Percentiles rank a stretch among this genome's conserved stretches.
Conservation (phyloP, 2,113 vertebrate genomes). For the Macquaria ambigua region DNA sequence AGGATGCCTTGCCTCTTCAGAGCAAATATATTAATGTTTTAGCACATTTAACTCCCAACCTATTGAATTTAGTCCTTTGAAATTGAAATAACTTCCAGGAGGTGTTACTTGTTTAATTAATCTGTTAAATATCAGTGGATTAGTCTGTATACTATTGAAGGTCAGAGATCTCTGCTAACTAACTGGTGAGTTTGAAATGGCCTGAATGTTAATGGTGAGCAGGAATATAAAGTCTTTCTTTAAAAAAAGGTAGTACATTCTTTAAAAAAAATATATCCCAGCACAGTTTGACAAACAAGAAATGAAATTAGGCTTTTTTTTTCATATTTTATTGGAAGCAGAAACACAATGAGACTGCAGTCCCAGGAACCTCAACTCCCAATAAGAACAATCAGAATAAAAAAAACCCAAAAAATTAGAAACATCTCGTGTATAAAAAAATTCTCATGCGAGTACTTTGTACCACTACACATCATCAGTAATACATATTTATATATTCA, state of each 20-base stretch:
- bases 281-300: not conserved
- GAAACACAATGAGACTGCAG: slow-evolving; percentile 81
- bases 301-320: not conserved
- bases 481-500: slow-evolving; percentile 89
- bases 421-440: slow-evolving; percentile 88
- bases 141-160: not conserved
- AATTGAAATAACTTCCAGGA: slow-evolving; percentile 1
- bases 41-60: not conserved
- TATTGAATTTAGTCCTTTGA: not conserved
- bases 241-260: too few species aligned
- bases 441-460: slow-evolving; percentile 86
- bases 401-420: slow-evolving; percentile 81
- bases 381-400: slow-evolving; percentile 83
- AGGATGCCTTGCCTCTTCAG: not conserved
- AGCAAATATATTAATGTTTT: slow-evolving; percentile 7
- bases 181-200: not conserved
- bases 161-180: not conserved
- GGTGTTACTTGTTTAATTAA: not conserved
- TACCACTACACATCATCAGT: slow-evolving; percentile 87
- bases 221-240: not conserved
- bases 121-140: not conserved
- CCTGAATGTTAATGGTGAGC: not conserved
- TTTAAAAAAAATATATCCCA: not conserved
- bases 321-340: slow-evolving; percentile 86
- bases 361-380: slow-evolving; percentile 74